These are phyloP conservation scores for Psettodes erumei DNA, from an alignment of 2,113 vertebrate species.

Conservation along the genomic window DNA sequence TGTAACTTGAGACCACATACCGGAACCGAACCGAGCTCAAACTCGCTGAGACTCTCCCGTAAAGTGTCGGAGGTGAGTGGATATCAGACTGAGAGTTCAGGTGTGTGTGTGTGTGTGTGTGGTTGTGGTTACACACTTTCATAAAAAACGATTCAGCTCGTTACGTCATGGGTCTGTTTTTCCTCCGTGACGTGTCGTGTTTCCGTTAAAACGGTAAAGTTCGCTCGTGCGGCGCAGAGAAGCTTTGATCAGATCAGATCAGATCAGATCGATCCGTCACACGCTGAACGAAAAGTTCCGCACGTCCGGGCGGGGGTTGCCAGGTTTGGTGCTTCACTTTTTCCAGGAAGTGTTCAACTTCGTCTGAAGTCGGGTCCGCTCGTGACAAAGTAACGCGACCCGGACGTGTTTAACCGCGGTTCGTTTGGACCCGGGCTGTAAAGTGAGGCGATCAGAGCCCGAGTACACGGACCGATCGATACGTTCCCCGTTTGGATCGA, in stretches of 20 bases:
- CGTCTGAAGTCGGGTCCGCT: conserved; percentile 5
- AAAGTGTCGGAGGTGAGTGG: too few species aligned
- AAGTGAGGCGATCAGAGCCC: conserved; percentile 60
- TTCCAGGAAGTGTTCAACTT: conserved; percentile 64
- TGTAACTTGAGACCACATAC: conserved; percentile 60
- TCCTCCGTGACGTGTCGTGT: background rate
- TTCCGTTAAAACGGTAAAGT: conserved; percentile 11
- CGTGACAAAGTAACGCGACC: background rate
- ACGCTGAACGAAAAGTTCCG: too few species aligned
- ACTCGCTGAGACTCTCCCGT: too few species aligned
- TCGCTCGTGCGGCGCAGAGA: too few species aligned
- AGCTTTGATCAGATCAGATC: too few species aligned
- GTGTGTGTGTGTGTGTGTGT: too few species aligned
- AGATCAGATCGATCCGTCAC: too few species aligned
- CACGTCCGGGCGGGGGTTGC: conserved; percentile 74
- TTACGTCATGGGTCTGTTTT: conserved; percentile 40
- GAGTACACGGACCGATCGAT: background rate
- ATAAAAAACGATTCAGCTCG: background rate
- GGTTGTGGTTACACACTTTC: background rate
- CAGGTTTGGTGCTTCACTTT: conserved; percentile 12
- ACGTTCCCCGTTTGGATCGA: conserved; percentile 55
- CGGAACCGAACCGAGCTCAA: too few species aligned
- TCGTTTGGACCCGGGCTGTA: conserved; percentile 59
- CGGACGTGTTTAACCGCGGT: conserved; percentile 38
- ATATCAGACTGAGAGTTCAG: too few species aligned